phyloP scores from a whole-genome alignment of 2,888 invertebrate species.

The Criorhina ranunculi region DNA sequence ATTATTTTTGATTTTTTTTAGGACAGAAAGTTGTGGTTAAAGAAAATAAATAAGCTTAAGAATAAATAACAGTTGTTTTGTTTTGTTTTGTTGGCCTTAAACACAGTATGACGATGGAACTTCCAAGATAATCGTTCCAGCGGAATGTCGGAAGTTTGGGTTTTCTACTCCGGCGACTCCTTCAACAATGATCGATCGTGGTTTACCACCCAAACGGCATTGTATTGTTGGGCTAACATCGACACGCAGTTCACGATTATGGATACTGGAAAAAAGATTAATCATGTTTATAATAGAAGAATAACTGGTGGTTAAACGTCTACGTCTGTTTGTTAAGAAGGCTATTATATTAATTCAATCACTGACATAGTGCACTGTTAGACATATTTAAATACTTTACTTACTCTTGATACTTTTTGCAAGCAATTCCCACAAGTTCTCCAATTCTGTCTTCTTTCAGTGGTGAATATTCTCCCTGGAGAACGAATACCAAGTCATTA shows the following conservation, averaged over 20 bases:
- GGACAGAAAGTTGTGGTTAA: conserved; percentile 36
- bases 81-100: conserved; percentile 75
- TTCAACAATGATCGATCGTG: conserved; percentile 84
- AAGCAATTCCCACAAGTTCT: conserved; percentile 93
- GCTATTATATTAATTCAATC: too few species aligned
- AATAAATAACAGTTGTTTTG: conserved; percentile 68
- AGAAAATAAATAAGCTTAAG: conserved; percentile 68
- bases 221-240: conserved; percentile 90
- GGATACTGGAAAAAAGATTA: conserved; percentile 86
- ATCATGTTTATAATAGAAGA: too few species aligned
- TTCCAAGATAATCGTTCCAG: conserved; percentile 83
- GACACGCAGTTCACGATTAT: conserved; percentile 89
- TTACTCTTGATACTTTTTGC: conserved; percentile 91
- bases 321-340: too few species aligned
- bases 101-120: conserved; percentile 84
- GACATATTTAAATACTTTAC: conserved; percentile 81
- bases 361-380: too few species aligned
- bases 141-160: conserved; percentile 82
- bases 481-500: conserved; percentile 95
- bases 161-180: conserved; percentile 82
- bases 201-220: conserved; percentile 94
- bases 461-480: conserved; percentile 85
- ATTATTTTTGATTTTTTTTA: conserved; percentile 24
- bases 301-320: too few species aligned
- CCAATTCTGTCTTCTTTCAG: conserved; percentile 91